Conservation (phyloP, 2,113 vertebrate species). For the Camelus dromedarius region DNA sequence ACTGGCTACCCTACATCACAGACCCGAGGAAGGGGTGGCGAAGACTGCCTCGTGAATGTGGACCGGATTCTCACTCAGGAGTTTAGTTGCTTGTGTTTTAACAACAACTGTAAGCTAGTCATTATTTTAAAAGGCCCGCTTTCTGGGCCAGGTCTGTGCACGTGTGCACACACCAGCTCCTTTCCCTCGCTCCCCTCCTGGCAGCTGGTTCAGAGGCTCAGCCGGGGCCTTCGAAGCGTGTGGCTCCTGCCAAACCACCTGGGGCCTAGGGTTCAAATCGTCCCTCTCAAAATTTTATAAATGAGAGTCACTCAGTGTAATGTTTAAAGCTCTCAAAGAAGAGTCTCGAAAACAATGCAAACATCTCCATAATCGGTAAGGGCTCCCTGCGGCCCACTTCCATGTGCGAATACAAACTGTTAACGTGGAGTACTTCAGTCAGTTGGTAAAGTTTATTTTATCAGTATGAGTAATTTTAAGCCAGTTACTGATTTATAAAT, state of each 20-base stretch:
- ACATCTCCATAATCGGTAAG: neutral
- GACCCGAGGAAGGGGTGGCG: neutral
- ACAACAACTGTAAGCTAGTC: neutral
- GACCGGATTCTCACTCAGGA: neutral
- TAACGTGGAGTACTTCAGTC: constrained; percentile 58
- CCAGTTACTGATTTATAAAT: constrained; percentile 68
- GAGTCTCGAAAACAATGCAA: constrained; percentile 40
- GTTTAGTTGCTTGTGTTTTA: neutral
- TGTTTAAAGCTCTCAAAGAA: constrained; percentile 16
- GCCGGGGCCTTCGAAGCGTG: neutral
- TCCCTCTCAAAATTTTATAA: neutral
- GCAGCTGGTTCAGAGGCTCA: neutral
- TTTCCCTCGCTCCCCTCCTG: neutral
- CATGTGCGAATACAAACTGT: constrained; percentile 63
- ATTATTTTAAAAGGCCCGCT: neutral
- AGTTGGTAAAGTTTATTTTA: constrained; percentile 71
- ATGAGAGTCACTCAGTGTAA: neutral
- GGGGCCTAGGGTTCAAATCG: neutral
- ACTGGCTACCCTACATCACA: neutral
- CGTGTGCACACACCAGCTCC: neutral
- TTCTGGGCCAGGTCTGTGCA: neutral
- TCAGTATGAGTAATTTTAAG: constrained; percentile 71
- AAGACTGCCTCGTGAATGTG: neutral
- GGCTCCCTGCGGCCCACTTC: constrained; percentile 18
- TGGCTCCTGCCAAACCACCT: neutral